Base-by-base conservation (phyloP, 2,113 vertebrate species). In the Donacobius atricapilla region DNA sequence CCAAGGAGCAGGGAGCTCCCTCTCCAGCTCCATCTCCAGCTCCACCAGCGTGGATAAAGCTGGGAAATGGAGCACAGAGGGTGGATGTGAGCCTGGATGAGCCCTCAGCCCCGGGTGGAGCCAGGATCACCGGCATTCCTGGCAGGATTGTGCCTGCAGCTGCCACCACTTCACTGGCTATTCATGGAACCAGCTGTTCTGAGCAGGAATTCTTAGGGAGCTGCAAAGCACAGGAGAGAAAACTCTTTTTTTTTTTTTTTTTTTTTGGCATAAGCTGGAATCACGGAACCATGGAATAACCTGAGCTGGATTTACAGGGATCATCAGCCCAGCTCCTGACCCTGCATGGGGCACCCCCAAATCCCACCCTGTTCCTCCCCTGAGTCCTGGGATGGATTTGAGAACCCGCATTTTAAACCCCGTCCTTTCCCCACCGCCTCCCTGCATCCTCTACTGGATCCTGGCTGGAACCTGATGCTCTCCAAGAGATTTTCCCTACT, bases 31-130 rank as follows among this genome's bases (percentile, higher is more conserved):
- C n/a, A n/a, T n/a, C n/a, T n/a, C n/a, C n/a, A n/a, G n/a, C n/a
- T n/a, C n/a, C n/a, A n/a, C n/a, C n/a, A n/a, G n/a, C n/a, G n/a
- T n/a, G 47, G 81, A 12, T n/a, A 7, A 22, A 18, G n/a, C 51
- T 25, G 33, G 58, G 37, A 39, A n/a, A 33, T 31, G 33, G 31
- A 3, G 40, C 25, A 9, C 0, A 1, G 27, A 3, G n/a, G 5
- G 2, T 10, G 79, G 24, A 54, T 2, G 4, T 11, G 37, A 83
- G 13, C 9, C 40, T 8, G 12, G 17, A 47, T 1, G 20, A 48
- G 6, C 54, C n/a, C 54, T 79, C 65, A 53, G 31, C 17, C 16
- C 21, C 40, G 28, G 63, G 11, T 69, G 80, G 16, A 24, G 65
- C 11, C 13, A 9, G 65, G 77, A 45, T n/a, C 71, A 18, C 13